Conservation (phyloP, 2,888 invertebrate genomes). For the Leptogaster cylindrica region DNA sequence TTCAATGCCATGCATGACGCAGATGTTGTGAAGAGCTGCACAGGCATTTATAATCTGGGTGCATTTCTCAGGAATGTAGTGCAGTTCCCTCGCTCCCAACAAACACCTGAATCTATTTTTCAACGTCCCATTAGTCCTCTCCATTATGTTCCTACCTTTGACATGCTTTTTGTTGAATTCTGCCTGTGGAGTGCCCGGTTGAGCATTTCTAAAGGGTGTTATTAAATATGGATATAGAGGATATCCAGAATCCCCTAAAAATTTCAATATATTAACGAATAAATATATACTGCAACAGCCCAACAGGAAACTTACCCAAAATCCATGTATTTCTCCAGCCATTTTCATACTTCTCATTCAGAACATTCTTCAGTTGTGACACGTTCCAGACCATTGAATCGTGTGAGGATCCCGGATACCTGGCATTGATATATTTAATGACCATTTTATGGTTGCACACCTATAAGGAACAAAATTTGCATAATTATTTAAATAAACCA, state of each 20-base stretch:
- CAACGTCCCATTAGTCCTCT: not conserved
- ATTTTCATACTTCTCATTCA: too few relatives aligned
- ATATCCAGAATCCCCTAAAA: too few relatives aligned
- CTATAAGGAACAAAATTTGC: not conserved
- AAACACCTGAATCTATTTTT: not conserved
- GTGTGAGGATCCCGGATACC: not conserved
- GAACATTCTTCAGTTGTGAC: too few relatives aligned
- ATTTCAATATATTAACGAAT: too few relatives aligned
- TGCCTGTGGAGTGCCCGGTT: too few relatives aligned
- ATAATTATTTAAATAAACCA: not conserved
- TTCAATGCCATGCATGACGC: not conserved
- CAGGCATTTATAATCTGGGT: constrained; percentile 10
- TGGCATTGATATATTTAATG: constrained; percentile 3
- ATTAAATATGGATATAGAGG: too few relatives aligned
- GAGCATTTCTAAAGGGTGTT: too few relatives aligned
- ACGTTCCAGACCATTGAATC: constrained; percentile 14
- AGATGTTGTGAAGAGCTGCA: not conserved
- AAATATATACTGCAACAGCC: too few relatives aligned
- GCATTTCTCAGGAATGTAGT: not conserved
- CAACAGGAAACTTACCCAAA: too few relatives aligned
- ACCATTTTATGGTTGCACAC: constrained; percentile 5
- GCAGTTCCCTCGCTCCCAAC: not conserved
- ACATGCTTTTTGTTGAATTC: not conserved
- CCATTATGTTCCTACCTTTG: not conserved
- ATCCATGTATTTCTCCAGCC: too few relatives aligned